These are phyloP conservation scores for Catostomus latipinnis DNA, from an alignment of 2,797 vertebrate species.

Conservation along the genomic window DNA sequence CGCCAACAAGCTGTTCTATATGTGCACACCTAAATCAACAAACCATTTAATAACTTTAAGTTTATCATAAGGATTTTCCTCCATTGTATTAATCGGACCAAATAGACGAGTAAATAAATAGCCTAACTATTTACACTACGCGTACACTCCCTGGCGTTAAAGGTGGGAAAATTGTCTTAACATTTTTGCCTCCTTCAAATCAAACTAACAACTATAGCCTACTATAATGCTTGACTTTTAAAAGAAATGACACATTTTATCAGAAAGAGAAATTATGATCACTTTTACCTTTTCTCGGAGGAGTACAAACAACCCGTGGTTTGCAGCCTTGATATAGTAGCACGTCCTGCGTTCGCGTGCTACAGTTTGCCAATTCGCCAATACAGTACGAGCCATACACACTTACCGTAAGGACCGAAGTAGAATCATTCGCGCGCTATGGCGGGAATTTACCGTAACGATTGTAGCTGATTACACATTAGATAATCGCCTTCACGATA, in stretches of 20 bases:
- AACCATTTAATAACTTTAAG: neutral
- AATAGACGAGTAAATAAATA: neutral
- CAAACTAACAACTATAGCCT: neutral
- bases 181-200: neutral
- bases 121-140: neutral
- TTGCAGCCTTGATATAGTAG: neutral
- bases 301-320: neutral
- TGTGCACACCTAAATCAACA: too few relatives aligned
- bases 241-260: neutral
- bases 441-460: neutral
- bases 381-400: slow-evolving; percentile 33
- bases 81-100: neutral
- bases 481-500: neutral
- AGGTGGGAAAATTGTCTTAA: neutral
- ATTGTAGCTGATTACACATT: neutral
- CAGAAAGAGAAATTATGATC: neutral
- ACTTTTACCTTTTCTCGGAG: slow-evolving; percentile 37
- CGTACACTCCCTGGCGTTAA: neutral
- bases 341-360: slow-evolving; percentile 8
- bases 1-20: neutral
- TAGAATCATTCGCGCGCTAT: slow-evolving; percentile 5
- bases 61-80: neutral
- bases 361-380: slow-evolving; percentile 28
- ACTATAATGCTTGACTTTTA: neutral
- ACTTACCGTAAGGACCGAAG: slow-evolving; percentile 46